Evolutionary conservation across 1,140 invertebrate species (phyloP), one percentile per base, ranked within the genome.

Genomic region (Trichonephila inaurata): DNA sequence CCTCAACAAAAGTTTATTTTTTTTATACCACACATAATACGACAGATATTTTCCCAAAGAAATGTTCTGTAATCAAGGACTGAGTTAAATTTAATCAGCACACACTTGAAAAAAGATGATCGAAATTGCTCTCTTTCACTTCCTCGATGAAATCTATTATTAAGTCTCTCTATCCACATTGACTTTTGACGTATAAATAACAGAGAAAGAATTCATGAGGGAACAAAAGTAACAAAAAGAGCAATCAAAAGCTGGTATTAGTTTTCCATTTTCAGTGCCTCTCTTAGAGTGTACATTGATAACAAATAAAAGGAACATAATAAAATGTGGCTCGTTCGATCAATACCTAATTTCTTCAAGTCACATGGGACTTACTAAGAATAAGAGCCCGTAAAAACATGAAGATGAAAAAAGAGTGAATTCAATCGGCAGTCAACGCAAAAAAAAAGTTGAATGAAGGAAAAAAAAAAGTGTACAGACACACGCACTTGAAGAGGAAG

Each of bases 341-440:
- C 90, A 81, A 92, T 92, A 92, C 81, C 90, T 92, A 92, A 92
- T 92, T 92, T 92, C 90, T 92, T 16, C 19, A 69, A 66, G 51
- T 81, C 90, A 85, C 89, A 12, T 14, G 89, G 72, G 89, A 89
- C 28, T 14, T 72, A 40, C n/a, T 66, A 24, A 89, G 64, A 82
- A 91, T 60, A 12, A 81, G 58, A 44, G 28, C 24, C 58, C 21
- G 51, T n/a, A 91, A 91, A 81, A 89, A 88, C 33, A 77, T 69
- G 40, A 40, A 58, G 62, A 21, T 10, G 51, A 85, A 24, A 58
- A 28, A 28, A 85, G 82, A 69, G 12, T 21, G 58, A 24, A 81
- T 91, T 91, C 89, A 91, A 91, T 91, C 89, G 89, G 28, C 66
- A 91, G 21, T 81, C 40, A 21, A 6, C 14, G 88, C 16, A 89